These are phyloP conservation scores for Zaprionus vittiger DNA, from an alignment of 1,140 invertebrate genomes.

Conservation along the genomic window DNA sequence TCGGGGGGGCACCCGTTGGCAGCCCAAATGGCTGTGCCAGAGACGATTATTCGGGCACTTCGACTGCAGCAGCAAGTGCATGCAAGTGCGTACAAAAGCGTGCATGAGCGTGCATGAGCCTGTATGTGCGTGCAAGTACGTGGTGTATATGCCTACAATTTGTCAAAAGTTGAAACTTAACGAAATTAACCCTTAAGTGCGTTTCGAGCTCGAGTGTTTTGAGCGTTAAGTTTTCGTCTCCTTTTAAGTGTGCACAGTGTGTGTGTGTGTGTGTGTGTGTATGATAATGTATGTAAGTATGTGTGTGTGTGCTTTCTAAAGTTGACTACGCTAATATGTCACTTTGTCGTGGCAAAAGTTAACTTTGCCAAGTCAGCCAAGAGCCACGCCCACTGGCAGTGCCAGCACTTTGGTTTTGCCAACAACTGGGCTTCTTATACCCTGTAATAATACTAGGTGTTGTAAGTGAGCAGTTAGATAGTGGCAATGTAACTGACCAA, in stretches of 20 bases:
- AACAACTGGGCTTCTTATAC: conserved; percentile 57
- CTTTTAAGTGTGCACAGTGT: background rate
- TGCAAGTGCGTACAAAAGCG: background rate
- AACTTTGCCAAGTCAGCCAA: conserved; percentile 60
- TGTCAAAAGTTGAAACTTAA: conserved; percentile 60
- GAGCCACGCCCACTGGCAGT: conserved; percentile 46
- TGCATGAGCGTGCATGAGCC: background rate
- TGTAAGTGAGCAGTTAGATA: background rate
- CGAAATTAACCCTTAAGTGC: conserved; percentile 77
- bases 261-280: conserved; percentile 2
- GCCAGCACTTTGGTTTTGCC: conserved; percentile 65
- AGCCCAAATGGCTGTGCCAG: conserved; percentile 36
- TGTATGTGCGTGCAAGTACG: conserved; percentile 15
- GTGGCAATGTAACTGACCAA: background rate
- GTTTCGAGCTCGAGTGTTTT: conserved; percentile 47
- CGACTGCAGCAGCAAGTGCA: conserved; percentile 5
- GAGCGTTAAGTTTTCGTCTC: conserved; percentile 56
- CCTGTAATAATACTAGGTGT: background rate
- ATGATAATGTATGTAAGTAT: background rate
- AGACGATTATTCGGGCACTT: conserved; percentile 17
- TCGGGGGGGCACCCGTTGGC: background rate
- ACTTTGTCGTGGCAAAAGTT: conserved; percentile 81
- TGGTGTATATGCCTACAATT: conserved; percentile 45
- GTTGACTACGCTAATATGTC: conserved; percentile 82
- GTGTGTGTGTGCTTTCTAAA: conserved; percentile 60